These are phyloP conservation scores for Tetranychus cinnabarinus DNA, from an alignment of 1,140 invertebrate genomes.

Conservation along the genomic window DNA sequence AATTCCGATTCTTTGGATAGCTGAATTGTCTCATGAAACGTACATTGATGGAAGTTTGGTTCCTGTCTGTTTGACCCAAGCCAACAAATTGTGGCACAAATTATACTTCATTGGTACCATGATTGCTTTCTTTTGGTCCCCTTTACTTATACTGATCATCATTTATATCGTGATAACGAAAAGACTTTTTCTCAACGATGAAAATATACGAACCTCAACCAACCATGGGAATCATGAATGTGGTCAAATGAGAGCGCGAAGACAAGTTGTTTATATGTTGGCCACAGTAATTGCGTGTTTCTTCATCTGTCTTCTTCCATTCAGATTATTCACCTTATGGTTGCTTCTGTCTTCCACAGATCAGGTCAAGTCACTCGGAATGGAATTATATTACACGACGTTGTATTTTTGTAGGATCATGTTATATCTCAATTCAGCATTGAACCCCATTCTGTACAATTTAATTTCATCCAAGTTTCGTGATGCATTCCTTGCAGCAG, in stretches of 20 bases:
- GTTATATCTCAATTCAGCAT: conserved; percentile 64
- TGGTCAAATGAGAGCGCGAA: conserved; percentile 14
- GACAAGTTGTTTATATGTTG: conserved; percentile 54
- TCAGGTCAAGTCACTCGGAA: conserved; percentile 33
- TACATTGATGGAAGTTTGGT: conserved; percentile 42
- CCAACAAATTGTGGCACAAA: conserved; percentile 41
- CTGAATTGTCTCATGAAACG: conserved; percentile 33
- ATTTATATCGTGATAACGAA: conserved; percentile 58
- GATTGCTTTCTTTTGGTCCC: conserved; percentile 58
- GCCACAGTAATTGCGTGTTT: conserved; percentile 70
- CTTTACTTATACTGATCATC: conserved; percentile 46
- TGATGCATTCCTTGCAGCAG: conserved; percentile 34
- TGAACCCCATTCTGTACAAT: conserved; percentile 63
- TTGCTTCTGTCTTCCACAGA: conserved; percentile 32
- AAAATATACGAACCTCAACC: not conserved
- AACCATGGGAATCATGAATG: not conserved
- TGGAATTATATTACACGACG: conserved; percentile 56
- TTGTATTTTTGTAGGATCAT: conserved; percentile 62
- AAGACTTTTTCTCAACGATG: conserved; percentile 27
- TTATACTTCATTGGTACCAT: conserved; percentile 46
- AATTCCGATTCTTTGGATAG: conserved; percentile 22
- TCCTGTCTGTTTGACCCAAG: conserved; percentile 45
- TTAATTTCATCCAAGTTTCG: conserved; percentile 77
- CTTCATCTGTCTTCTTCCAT: conserved; percentile 66
- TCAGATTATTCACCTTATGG: conserved; percentile 58